Evolutionary conservation across 2,113 vertebrate species (phyloP), one percentile per base, ranked within the genome.

Genomic region (Leptocoma aspasia): DNA sequence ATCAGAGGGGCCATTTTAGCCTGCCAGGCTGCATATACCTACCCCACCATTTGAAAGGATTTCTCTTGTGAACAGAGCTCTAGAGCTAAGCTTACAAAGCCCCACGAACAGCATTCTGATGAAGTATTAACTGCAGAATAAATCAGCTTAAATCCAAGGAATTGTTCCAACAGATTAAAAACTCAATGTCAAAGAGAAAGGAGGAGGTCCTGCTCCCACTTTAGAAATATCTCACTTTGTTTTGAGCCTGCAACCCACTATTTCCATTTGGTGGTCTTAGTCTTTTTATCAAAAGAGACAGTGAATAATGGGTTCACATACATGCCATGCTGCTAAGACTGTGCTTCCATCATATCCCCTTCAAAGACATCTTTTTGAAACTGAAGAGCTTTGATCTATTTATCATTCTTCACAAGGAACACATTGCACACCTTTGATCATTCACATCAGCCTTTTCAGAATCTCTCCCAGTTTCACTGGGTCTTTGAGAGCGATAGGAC

Each of bases 11-110:
- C 11, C 54, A 42, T 63, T 92, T 59, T n/a, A 84, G 37, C 23
- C 52, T 66, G 37, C 10, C 72, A 94, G 31, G 31, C 53, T 84
- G 42, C 44, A 63, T 15, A 42, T 28, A 37, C 11, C 19, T 33
- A 7, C 61, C 42, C 31, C 45, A 85, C 5, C 28, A 24, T 24
- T 45, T 0, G 0, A 49, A 91, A 86, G 42, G 75, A 92, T 88
- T 96, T 92, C 54, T 87, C 66, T 75, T 30, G 49, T 0, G 13
- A 93, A 30, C 33, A 81, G 56, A 92, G 68, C 86, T 77, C 90
- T 49, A 44, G 45, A 95, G 80, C 47, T 92, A 93, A 95, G 69
- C 92, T 94, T 91, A 59, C 83, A 95, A 91, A 95, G 65, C 64
- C 50, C 26, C 28, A 41, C 2, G 33, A 93, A 90, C 60, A 73